Percentiles rank a stretch among this genome's conserved stretches.
Conservation (phyloP, 2,888 invertebrate species). For the Pycnomerus fuliginosus region DNA sequence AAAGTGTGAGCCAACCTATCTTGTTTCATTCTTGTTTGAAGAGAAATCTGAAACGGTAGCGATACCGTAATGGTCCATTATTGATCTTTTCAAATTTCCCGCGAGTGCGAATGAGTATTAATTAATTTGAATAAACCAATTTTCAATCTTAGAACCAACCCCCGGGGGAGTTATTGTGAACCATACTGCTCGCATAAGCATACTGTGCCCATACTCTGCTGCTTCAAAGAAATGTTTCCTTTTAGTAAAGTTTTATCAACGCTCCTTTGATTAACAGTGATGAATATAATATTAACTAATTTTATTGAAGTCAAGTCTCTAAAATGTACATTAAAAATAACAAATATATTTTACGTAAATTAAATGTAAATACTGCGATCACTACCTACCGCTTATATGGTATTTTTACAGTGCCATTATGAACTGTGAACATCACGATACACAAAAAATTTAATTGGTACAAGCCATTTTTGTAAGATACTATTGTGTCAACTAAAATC, state of each 20-base stretch:
- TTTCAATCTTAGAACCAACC: no score
- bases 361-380: slow-evolving; percentile 1
- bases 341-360: slow-evolving; percentile 26
- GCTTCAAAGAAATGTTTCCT: no score
- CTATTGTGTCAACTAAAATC: slow-evolving; percentile 30
- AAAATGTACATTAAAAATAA: not conserved
- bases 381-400: slow-evolving; percentile 29
- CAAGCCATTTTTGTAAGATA: slow-evolving; percentile 28
- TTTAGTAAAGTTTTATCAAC: not conserved
- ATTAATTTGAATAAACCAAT: no score
- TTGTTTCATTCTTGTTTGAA: no score
- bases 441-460: slow-evolving; percentile 19
- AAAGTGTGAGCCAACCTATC: no score
- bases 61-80: no score
- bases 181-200: no score
- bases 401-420: slow-evolving; percentile 43
- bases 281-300: not conserved
- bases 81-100: no score
- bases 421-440: slow-evolving; percentile 28
- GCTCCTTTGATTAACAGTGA: not conserved
- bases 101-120: no score
- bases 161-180: no score
- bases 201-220: no score
- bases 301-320: slow-evolving; percentile 4
- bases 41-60: no score